These are phyloP conservation scores for Drosophila formosana DNA, from an alignment of 2,888 invertebrate species.

Conservation along the genomic window DNA sequence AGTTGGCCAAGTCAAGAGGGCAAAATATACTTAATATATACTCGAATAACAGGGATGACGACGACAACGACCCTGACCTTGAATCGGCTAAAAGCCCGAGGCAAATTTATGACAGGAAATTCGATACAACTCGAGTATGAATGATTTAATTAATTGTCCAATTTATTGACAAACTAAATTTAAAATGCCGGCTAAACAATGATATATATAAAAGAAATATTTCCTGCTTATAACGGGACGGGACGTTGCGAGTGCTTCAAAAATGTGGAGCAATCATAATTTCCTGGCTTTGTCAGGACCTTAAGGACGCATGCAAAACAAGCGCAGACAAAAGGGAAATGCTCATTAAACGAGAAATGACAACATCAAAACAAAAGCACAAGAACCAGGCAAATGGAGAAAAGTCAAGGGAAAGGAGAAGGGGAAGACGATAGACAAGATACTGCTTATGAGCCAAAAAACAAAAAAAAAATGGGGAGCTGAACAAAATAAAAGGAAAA, in stretches of 20 bases:
- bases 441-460: conserved; percentile 11
- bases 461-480: background rate
- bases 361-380: conserved; percentile 39
- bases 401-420: background rate
- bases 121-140: background rate
- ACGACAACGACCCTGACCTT: conserved; percentile 64
- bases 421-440: conserved; percentile 8
- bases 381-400: background rate
- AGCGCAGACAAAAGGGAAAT: conserved; percentile 58
- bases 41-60: conserved; percentile 9
- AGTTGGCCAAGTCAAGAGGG: conserved; percentile 13
- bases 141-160: no score
- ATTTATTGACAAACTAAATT: no score
- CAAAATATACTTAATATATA: background rate
- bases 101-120: background rate
- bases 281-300: conserved; percentile 48
- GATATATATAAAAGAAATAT: no score
- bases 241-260: no score
- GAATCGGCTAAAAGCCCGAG: conserved; percentile 7
- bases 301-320: background rate
- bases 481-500: conserved; percentile 42
- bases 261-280: conserved; percentile 70
- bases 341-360: conserved; percentile 72
- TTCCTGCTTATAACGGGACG: no score
- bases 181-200: no score